Evolutionary conservation across 2,797 vertebrate genomes (phyloP).

Genomic region (Smutsia temminckii): DNA sequence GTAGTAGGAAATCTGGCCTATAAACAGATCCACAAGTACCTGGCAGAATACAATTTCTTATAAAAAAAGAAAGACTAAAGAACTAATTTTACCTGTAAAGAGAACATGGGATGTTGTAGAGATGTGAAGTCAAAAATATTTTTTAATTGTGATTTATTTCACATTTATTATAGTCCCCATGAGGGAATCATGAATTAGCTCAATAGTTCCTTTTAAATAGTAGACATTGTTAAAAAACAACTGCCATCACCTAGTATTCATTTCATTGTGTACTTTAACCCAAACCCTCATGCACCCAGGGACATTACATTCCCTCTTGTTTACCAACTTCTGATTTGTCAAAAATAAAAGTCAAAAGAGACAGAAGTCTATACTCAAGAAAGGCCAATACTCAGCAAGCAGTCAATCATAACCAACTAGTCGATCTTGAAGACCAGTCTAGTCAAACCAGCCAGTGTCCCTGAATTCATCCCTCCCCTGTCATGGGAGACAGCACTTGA

Average conservation of each 20-base stretch:
- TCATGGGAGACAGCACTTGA: neutral
- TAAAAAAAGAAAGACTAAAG: neutral
- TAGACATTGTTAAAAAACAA: neutral
- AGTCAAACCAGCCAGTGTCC: neutral
- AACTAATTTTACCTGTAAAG: neutral
- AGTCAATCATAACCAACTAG: neutral
- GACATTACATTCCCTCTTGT: neutral
- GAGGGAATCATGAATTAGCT: neutral
- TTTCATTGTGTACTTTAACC: neutral
- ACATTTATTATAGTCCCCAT: neutral
- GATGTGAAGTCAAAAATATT: neutral
- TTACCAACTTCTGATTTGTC: slow-evolving; percentile 37
- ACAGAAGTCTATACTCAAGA: neutral
- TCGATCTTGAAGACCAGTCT: neutral
- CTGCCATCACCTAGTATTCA: neutral
- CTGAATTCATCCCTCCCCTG: neutral
- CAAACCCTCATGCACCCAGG: neutral
- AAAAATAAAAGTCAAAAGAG: slow-evolving; percentile 19
- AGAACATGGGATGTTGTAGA: neutral
- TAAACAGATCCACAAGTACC: neutral
- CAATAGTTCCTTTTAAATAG: neutral
- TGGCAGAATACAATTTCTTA: neutral
- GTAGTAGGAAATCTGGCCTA: neutral
- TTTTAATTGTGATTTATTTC: slow-evolving; percentile 7
- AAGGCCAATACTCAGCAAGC: neutral